Percentiles rank a stretch among this genome's conserved stretches.
Evolutionary conservation across 2,888 invertebrate species (phyloP).

Genomic region (Aleiodes alternator): DNA sequence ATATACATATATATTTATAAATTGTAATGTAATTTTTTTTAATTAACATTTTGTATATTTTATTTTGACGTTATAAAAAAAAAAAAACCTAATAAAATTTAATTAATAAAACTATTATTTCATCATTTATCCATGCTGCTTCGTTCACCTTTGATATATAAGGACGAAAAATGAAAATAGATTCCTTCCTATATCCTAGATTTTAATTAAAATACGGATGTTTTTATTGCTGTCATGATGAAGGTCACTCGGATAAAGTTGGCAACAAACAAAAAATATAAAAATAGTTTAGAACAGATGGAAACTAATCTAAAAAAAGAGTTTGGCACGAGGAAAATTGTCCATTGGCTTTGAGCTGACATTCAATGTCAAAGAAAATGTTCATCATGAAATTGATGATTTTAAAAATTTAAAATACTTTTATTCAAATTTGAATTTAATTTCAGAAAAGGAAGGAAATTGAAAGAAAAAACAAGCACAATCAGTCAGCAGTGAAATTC

Average conservation of each 20-base stretch:
- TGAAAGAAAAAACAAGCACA: no score
- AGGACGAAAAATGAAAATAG: no score
- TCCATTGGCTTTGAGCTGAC: constrained; percentile 7
- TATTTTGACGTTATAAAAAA: constrained; percentile 8
- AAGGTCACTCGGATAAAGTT: background rate
- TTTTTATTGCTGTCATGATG: background rate
- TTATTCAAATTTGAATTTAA: no score
- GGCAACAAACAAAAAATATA: background rate
- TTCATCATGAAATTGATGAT: background rate
- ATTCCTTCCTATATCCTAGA: no score
- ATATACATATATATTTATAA: background rate
- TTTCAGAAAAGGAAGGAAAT: no score
- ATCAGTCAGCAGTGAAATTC: no score
- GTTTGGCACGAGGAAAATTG: constrained; percentile 5
- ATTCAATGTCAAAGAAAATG: constrained; percentile 18
- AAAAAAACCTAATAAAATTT: background rate
- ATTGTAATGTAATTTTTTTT: constrained; percentile 14
- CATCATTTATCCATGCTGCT: background rate
- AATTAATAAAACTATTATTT: constrained; percentile 11
- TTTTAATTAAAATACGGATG: constrained; percentile 14
- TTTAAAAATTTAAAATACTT: no score
- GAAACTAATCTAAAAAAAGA: background rate
- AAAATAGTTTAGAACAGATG: constrained; percentile 4
- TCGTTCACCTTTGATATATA: no score
- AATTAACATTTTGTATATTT: constrained; percentile 23